phyloP scores from a whole-genome alignment of 2,888 invertebrate genomes.

The Merodon equestris region DNA sequence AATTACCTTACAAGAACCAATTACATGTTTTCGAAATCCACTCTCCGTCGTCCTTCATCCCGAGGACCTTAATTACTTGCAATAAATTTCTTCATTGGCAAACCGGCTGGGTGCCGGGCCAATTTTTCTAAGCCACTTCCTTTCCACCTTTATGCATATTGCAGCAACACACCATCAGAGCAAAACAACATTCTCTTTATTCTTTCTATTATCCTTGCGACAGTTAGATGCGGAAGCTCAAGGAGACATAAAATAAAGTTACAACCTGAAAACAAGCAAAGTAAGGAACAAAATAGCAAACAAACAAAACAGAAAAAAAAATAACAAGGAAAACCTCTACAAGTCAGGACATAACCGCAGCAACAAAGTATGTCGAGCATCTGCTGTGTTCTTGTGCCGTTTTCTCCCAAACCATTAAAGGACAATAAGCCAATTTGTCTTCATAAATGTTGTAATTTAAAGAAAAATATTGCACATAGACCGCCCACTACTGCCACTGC shows the following conservation, averaged over 20 bases:
- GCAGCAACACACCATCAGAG: slow-evolving; percentile 7
- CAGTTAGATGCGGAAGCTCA: slow-evolving; percentile 57
- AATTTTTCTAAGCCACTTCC: slow-evolving; percentile 46
- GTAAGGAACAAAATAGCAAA: too few relatives aligned
- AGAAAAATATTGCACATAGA: slow-evolving; percentile 68
- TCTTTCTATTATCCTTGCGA: slow-evolving; percentile 45
- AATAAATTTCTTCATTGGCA: slow-evolving; percentile 53
- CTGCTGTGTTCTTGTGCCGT: slow-evolving; percentile 39
- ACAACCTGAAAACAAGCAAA: slow-evolving; percentile 56
- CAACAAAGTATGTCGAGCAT: slow-evolving; percentile 57
- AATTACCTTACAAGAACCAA: too few relatives aligned
- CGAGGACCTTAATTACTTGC: slow-evolving; percentile 54
- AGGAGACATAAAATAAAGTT: slow-evolving; percentile 61
- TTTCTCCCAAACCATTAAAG: slow-evolving; percentile 65
- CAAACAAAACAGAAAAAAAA: slow-evolving; percentile 10
- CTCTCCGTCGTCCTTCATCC: too few relatives aligned
- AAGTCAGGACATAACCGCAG: slow-evolving; percentile 59
- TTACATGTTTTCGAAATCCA: too few relatives aligned
- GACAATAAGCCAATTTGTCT: slow-evolving; percentile 69
- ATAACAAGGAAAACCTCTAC: slow-evolving; percentile 29
- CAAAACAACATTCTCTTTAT: slow-evolving; percentile 35
- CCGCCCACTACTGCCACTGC: slow-evolving; percentile 44
- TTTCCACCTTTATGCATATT: slow-evolving; percentile 30
- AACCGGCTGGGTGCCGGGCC: slow-evolving; percentile 12
- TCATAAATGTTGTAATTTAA: slow-evolving; percentile 69